Conservation (phyloP, 2,113 vertebrate genomes). For the Dipodomys stephensi region DNA sequence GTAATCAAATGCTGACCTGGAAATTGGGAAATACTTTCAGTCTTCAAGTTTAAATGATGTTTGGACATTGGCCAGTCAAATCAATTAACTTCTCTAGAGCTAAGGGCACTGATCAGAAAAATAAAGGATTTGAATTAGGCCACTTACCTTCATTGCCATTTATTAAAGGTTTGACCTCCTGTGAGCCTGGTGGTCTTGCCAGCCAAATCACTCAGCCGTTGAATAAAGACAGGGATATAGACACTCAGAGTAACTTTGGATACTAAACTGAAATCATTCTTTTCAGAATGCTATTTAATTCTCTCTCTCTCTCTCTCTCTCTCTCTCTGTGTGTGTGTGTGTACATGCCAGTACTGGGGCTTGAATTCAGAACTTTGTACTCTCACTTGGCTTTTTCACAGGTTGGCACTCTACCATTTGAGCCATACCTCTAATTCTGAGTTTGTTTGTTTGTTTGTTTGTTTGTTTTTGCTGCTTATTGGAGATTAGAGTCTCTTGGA, state of each 20-base stretch:
- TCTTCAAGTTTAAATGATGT: neutral
- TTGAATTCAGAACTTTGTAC: no score
- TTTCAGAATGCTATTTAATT: neutral
- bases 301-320: no score
- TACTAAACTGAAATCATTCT: neutral
- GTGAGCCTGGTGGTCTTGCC: neutral
- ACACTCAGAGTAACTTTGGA: neutral
- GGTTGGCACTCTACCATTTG: no score
- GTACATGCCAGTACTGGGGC: no score
- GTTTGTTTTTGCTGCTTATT: no score
- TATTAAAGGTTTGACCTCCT: neutral
- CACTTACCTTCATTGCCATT: neutral
- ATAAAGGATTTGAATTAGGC: slow-evolving; percentile 12
- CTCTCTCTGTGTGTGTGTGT: no score
- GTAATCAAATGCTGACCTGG: neutral
- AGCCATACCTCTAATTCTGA: no score
- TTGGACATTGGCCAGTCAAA: neutral
- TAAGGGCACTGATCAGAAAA: neutral
- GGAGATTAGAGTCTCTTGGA: no score
- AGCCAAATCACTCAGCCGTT: neutral
- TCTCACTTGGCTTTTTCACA: no score
- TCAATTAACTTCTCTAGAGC: slow-evolving; percentile 9
- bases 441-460: no score
- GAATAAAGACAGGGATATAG: neutral
- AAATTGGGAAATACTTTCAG: neutral